phyloP scores from a whole-genome alignment of 2,888 invertebrate species.

The Phaedon cochleariae region DNA sequence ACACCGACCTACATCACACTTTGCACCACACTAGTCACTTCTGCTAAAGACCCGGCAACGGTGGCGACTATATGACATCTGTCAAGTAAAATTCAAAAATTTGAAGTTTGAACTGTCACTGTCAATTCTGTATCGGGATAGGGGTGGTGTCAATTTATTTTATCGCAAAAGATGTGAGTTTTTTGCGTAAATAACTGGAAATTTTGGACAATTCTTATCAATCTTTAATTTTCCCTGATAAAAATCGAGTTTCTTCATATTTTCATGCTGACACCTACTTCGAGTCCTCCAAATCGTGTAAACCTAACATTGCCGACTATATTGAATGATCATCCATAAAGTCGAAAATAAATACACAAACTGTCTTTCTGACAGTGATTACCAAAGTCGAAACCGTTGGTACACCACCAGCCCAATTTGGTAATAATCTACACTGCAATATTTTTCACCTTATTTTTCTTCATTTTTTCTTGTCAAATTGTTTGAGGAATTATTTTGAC shows the following conservation, averaged over 20 bases:
- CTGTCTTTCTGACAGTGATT: neutral
- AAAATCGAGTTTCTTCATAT: neutral
- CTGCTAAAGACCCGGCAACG: no score
- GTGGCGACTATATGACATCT: conserved; percentile 26
- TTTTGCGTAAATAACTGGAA: conserved; percentile 47
- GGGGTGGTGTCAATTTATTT: conserved; percentile 62
- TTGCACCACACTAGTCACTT: no score
- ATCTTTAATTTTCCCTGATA: conserved; percentile 11
- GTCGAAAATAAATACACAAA: neutral
- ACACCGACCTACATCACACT: no score
- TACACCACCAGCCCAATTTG: neutral
- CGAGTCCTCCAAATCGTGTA: neutral
- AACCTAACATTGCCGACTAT: neutral
- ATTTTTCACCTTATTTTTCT: no score
- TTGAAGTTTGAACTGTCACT: no score
- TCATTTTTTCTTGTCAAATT: neutral
- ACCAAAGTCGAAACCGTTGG: neutral
- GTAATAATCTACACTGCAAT: neutral
- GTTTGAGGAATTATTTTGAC: conserved; percentile 29
- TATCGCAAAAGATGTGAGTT: conserved; percentile 59
- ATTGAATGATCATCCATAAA: neutral
- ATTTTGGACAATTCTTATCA: conserved; percentile 30
- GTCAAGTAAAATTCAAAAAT: conserved; percentile 29
- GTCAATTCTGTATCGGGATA: conserved; percentile 53
- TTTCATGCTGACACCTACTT: neutral